phyloP scores from a whole-genome alignment of 2,888 invertebrate genomes.

The Zelleria hepariella region DNA sequence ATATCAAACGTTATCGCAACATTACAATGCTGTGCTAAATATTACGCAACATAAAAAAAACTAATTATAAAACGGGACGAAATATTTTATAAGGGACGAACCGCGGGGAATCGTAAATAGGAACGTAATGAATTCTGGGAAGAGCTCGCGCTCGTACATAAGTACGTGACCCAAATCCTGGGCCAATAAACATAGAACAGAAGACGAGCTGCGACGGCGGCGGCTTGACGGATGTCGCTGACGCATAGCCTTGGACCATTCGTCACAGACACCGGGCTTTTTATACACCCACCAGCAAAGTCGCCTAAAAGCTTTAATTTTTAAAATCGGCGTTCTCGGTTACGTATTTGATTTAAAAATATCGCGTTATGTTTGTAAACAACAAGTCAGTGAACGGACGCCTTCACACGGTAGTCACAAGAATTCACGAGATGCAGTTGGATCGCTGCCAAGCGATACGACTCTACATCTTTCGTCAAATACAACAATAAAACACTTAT shows the following conservation, averaged over 20 bases:
- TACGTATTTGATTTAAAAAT: slow-evolving; percentile 19
- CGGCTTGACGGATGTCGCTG: slow-evolving; percentile 13
- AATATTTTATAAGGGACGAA: slow-evolving; percentile 22
- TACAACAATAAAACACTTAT: slow-evolving; percentile 48
- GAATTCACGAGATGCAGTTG: slow-evolving; percentile 35
- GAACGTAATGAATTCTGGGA: slow-evolving; percentile 39
- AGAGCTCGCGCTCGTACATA: slow-evolving; percentile 19
- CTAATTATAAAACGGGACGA: slow-evolving; percentile 27
- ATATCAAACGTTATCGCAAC: background rate
- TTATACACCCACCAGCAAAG: background rate
- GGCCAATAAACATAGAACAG: slow-evolving; percentile 30
- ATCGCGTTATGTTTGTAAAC: slow-evolving; percentile 44
- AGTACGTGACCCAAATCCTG: slow-evolving; percentile 44
- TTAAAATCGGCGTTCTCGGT: background rate
- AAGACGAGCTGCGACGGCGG: slow-evolving; percentile 27
- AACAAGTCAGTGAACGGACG: slow-evolving; percentile 33
- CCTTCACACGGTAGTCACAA: slow-evolving; percentile 32
- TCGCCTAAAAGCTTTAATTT: background rate
- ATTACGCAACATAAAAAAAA: no score
- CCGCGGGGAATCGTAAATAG: slow-evolving; percentile 6
- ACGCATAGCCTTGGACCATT: slow-evolving; percentile 18
- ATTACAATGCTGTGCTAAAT: background rate
- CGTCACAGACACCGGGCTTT: slow-evolving; percentile 20
- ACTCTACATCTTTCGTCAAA: slow-evolving; percentile 41
- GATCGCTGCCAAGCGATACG: slow-evolving; percentile 45